Base-by-base conservation (phyloP, 37 sponge, comb jelly and placozoan genomes). In the Corticium candelabrum region DNA sequence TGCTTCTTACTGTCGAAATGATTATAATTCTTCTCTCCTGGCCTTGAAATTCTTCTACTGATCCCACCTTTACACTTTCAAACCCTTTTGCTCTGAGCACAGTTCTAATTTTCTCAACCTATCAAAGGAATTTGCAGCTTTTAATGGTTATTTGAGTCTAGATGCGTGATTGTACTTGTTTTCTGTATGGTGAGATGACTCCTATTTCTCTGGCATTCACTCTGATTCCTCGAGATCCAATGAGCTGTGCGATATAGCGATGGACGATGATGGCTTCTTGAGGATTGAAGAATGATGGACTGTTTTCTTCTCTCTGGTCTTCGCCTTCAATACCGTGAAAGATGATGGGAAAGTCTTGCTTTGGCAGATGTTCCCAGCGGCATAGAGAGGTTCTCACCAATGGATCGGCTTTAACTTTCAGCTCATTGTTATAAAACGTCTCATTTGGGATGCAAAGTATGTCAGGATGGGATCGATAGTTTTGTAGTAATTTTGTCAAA, bases 11-110 rank as follows among this genome's bases (percentile, higher is more conserved):
- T n/a, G 89, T 92, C 3, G 93, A 88, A 4, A 92, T 83, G 67
- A 92, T 86, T 37, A 92, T 79, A 31, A 79, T 82, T 40, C 67
- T 43, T 27, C 82, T 69, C 76, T 92, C 93, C 56, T 86, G 86
- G 21, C 93, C 93, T 79, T 92, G 93, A 71, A 92, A 92, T 43
- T 92, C 89, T 57, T 92, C 93, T 34, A 92, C 89, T n/a, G 87
- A 84, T 0, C 89, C 93, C 3, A 92, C 89, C 80, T 86, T 85
- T 1, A 86, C 74, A 3, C n/a, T 32, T n/a, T 70, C 73, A 21
- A 72, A 79, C 3, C 67, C 76, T 2, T 32, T 29, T 21, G 15
- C 21, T 70, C 21, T 70, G 35, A 70, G 36, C 33, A 70, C 31
- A 29, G 33, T 7, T 35, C 73, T 7, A 15, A 70, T 70, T 70